Evolutionary conservation across 1,140 invertebrate species (phyloP).

Genomic region (Leptopilina boulardi): DNA sequence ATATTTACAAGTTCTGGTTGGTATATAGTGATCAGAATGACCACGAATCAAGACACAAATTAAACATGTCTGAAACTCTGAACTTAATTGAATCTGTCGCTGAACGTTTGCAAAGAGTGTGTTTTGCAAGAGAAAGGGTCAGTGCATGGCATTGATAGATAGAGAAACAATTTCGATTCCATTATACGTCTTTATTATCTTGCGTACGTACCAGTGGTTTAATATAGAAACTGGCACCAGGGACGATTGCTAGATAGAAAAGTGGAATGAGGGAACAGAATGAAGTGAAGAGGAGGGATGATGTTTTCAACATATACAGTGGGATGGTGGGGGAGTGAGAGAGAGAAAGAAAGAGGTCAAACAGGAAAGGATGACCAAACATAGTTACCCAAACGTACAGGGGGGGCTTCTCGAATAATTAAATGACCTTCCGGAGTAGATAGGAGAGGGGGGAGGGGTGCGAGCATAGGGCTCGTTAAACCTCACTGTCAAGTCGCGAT

Average conservation of each 20-base stretch:
- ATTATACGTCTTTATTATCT: slow-evolving; percentile 75
- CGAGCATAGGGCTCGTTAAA: slow-evolving; percentile 75
- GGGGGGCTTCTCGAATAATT: slow-evolving; percentile 76
- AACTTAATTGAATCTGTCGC: slow-evolving; percentile 70
- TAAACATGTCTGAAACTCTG: slow-evolving; percentile 67
- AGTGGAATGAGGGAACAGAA: slow-evolving; percentile 43
- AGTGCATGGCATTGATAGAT: slow-evolving; percentile 72
- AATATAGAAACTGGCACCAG: slow-evolving; percentile 68
- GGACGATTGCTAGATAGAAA: slow-evolving; percentile 54
- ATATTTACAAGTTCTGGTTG: neutral
- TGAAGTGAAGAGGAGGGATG: slow-evolving; percentile 58
- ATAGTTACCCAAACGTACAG: slow-evolving; percentile 58
- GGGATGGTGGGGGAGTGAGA: neutral
- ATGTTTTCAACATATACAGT: slow-evolving; percentile 41
- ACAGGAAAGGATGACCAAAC: slow-evolving; percentile 40
- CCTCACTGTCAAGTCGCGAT: slow-evolving; percentile 75
- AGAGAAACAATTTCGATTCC: slow-evolving; percentile 76
- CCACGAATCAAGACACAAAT: slow-evolving; percentile 69
- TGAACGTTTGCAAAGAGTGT: slow-evolving; percentile 45
- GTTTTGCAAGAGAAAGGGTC: slow-evolving; percentile 26
- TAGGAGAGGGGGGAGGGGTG: slow-evolving; percentile 61
- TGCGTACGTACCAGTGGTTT: slow-evolving; percentile 65
- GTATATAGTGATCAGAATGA: slow-evolving; percentile 59
- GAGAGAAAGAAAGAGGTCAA: slow-evolving; percentile 43
- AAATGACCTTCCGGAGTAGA: slow-evolving; percentile 74